Evolutionary conservation across 2,797 vertebrate genomes (phyloP), one percentile per base, ranked within the genome.

Genomic region (Gymnothorax javanicus): DNA sequence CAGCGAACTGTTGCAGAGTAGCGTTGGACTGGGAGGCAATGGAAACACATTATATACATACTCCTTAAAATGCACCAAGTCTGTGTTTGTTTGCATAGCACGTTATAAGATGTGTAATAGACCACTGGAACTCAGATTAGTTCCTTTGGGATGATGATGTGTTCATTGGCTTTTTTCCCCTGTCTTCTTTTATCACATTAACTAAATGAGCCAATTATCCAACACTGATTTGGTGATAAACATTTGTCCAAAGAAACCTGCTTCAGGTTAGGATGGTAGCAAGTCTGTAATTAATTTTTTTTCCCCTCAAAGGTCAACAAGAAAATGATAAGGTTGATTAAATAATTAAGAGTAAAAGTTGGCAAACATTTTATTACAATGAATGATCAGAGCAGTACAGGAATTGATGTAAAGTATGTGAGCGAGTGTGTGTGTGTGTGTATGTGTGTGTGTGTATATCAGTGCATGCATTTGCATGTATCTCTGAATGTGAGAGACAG

Each of bases 1-100:
- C 95, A 17, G 95, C 97, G 93, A 99, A 96, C 92, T 98, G 96
- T 86, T 96, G 94, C 93, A 99, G 92, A 43, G 97, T 98, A 88
- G 90, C 87, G 85, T 99, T 99, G 25, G 98, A 96, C 98, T 99
- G 91, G 85, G 87, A 88, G 91, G 93, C 82, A 91, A 90, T 9
- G 90, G 8, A 82, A 82, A 71, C 69, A 73, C 69, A 73, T 73
- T 11, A 73, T 27, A 73, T 27, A 73, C 69, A n/a, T 69, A 67
- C 13, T 73, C 25, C 6, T 33, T 59, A 50, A 58, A n/a, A 81
- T 9, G 43, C 7, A 85, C 8, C 6, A 17, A 57, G 43, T 79
- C n/a, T 69, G 62, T 82, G 20, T 43, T 33, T 56, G 58, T 64
- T 79, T 52, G 11, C 7, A 23, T 58, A 62, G 7, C n/a, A 79